Conservation (phyloP, 2,113 vertebrate species). For the Malurus elegans region DNA sequence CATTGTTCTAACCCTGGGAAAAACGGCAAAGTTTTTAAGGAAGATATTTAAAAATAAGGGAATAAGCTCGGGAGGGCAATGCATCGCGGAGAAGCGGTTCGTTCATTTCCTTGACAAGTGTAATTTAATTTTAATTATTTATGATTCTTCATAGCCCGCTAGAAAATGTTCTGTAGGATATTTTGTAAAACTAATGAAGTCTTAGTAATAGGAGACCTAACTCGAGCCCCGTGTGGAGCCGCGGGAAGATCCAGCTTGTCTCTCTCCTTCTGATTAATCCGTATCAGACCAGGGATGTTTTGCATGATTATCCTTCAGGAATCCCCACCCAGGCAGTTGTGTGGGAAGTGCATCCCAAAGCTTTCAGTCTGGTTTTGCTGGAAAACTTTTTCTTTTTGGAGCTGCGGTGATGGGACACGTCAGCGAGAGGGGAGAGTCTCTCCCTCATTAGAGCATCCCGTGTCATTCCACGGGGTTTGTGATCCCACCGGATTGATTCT, state of each 20-base stretch:
- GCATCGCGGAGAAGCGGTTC: background rate
- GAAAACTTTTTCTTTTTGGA: background rate
- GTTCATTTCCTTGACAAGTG: slow-evolving; percentile 67
- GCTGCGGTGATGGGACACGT: background rate
- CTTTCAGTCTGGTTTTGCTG: background rate
- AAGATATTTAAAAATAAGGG: background rate
- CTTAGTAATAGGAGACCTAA: slow-evolving; percentile 58
- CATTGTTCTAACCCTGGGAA: background rate
- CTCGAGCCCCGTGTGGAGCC: background rate
- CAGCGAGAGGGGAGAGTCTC: background rate
- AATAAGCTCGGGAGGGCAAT: background rate
- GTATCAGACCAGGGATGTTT: background rate
- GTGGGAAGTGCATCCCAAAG: background rate
- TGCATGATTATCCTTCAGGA: background rate
- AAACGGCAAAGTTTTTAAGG: background rate
- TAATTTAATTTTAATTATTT: slow-evolving; percentile 75
- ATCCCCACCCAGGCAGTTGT: background rate
- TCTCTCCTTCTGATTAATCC: background rate
- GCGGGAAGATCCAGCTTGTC: background rate
- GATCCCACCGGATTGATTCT: fast-evolving
- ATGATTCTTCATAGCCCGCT: slow-evolving; percentile 55
- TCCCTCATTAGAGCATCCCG: background rate
- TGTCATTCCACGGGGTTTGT: fast-evolving
- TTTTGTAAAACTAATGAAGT: slow-evolving; percentile 72
- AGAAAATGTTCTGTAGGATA: slow-evolving; percentile 65